phyloP scores from a whole-genome alignment of 2,113 vertebrate species.

The Ovis aries region DNA sequence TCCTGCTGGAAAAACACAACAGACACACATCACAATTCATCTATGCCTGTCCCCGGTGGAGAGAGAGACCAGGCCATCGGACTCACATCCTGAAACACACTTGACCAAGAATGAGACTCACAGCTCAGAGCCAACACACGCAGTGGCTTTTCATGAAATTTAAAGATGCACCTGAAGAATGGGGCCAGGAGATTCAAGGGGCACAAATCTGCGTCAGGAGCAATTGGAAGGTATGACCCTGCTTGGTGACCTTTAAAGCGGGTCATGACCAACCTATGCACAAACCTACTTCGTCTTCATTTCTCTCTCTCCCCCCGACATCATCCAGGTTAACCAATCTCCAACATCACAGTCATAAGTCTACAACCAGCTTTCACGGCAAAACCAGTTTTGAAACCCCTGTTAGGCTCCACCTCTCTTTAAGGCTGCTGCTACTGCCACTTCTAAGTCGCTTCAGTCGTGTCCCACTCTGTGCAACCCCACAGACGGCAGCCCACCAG shows the following conservation, averaged over 20 bases:
- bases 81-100: neutral
- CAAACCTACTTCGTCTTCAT: rapidly evolving
- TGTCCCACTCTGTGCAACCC: no score
- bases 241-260: rapidly evolving
- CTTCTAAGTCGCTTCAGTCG: no score
- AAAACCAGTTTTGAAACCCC: neutral
- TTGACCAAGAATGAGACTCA: no score
- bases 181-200: rapidly evolving
- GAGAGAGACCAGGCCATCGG: rapidly evolving
- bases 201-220: rapidly evolving
- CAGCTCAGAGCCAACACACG: no score
- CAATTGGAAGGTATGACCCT: rapidly evolving
- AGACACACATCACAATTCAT: neutral
- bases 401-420: neutral
- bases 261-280: rapidly evolving
- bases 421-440: rapidly evolving
- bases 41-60: rapidly evolving
- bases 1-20: rapidly evolving
- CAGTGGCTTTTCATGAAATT: rapidly evolving
- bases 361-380: rapidly evolving
- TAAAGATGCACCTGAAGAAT: rapidly evolving
- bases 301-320: no score
- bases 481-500: no score
- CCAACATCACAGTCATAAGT: no score
- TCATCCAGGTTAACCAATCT: neutral